phyloP scores from a whole-genome alignment of 2,113 vertebrate genomes.

The Cinclus mexicanus region DNA sequence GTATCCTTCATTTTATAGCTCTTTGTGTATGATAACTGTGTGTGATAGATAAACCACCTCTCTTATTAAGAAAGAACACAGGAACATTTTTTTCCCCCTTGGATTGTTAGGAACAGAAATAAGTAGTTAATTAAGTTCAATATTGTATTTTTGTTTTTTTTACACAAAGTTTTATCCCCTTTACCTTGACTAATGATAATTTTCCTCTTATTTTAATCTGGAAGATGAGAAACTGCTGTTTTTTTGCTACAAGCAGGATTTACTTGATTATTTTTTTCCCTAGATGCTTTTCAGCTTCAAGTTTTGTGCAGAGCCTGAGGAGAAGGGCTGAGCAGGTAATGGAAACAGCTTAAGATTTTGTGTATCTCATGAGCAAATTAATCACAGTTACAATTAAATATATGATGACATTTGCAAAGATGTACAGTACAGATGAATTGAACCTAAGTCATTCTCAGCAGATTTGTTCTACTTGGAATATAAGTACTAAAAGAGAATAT shows the following conservation, averaged over 20 bases:
- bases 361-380: constrained; percentile 9
- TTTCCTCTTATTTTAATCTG: neutral
- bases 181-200: neutral
- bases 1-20: neutral
- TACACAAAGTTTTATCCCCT: neutral
- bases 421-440: neutral
- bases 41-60: neutral
- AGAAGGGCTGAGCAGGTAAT: neutral
- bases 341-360: neutral
- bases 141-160: neutral
- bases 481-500: neutral
- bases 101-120: neutral
- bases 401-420: constrained; percentile 22
- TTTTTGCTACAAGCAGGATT: neutral
- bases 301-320: neutral
- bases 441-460: neutral
- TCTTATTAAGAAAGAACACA: neutral
- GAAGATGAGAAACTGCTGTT: neutral
- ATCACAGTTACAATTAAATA: constrained; percentile 35
- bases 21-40: neutral
- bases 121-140: neutral
- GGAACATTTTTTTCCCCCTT: fast-evolving
- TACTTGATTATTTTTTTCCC: neutral
- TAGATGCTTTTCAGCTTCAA: neutral
- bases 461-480: neutral